phyloP scores from a whole-genome alignment of 2,113 vertebrate species.

The Pelvicachromis taeniatus region DNA sequence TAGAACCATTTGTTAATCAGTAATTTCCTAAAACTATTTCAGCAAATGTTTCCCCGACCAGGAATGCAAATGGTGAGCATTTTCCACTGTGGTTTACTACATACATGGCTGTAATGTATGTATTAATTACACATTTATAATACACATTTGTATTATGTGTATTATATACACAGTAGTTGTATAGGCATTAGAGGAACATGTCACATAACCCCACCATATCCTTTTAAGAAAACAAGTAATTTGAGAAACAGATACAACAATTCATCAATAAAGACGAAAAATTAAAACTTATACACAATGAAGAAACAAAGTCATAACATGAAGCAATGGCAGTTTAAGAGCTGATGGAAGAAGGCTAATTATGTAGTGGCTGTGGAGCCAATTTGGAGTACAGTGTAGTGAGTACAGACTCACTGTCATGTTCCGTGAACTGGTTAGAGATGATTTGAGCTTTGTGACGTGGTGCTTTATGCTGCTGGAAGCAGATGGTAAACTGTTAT shows the following conservation, averaged over 20 bases:
- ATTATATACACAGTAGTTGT: not conserved
- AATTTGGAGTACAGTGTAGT: not conserved
- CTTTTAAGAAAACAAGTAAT: not conserved
- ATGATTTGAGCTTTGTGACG: not conserved
- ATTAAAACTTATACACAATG: not conserved
- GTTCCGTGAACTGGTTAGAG: not conserved
- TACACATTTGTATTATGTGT: not conserved
- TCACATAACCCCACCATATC: not conserved
- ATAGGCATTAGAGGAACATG: not conserved
- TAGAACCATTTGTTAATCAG: not conserved
- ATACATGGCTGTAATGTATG: not conserved
- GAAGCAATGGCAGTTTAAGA: not conserved
- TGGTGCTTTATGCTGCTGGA: not conserved
- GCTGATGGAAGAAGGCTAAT: no score
- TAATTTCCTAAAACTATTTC: not conserved
- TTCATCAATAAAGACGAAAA: not conserved
- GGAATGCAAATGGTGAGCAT: not conserved
- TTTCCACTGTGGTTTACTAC: not conserved
- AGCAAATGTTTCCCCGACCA: not conserved
- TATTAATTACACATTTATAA: no score
- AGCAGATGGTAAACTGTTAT: not conserved
- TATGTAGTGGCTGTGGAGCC: no score
- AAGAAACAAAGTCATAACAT: fast-evolving
- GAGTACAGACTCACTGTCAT: fast-evolving
- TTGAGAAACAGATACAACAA: not conserved